These are phyloP conservation scores for Dynastes hyllus DNA, from an alignment of 2,888 invertebrate genomes.

Conservation along the genomic window DNA sequence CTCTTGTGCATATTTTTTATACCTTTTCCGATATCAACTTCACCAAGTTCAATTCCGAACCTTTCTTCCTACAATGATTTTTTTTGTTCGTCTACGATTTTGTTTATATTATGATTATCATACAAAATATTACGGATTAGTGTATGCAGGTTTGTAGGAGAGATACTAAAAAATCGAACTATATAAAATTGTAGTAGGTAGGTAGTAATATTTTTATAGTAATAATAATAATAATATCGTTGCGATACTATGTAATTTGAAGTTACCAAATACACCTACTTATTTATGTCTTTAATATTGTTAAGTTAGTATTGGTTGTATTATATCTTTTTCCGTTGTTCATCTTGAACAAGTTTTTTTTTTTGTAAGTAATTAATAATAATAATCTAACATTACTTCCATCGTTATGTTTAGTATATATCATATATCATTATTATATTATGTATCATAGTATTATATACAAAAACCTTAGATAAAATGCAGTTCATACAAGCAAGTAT, in stretches of 20 bases:
- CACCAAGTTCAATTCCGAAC: too few relatives aligned
- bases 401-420: conserved; percentile 7
- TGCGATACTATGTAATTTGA: conserved; percentile 50
- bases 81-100: too few relatives aligned
- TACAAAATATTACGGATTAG: too few relatives aligned
- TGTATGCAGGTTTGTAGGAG: too few relatives aligned
- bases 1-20: too few relatives aligned
- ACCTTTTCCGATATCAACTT: too few relatives aligned
- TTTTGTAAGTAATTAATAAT: conserved; percentile 59
- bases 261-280: conserved; percentile 51
- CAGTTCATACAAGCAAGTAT: conserved; percentile 72
- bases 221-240: conserved; percentile 3
- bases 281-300: conserved; percentile 4
- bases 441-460: conserved; percentile 61
- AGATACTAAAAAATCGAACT: conserved; percentile 59
- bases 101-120: too few relatives aligned
- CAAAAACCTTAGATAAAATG: conserved; percentile 69
- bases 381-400: conserved; percentile 62
- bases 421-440: conserved; percentile 25
- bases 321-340: not conserved
- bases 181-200: conserved; percentile 60
- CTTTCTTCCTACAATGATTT: too few relatives aligned
- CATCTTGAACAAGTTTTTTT: conserved; percentile 48
- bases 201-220: not conserved
- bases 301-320: not conserved